Evolutionary conservation across 2,888 invertebrate species (phyloP).

Genomic region (Cephonodes hylas): DNA sequence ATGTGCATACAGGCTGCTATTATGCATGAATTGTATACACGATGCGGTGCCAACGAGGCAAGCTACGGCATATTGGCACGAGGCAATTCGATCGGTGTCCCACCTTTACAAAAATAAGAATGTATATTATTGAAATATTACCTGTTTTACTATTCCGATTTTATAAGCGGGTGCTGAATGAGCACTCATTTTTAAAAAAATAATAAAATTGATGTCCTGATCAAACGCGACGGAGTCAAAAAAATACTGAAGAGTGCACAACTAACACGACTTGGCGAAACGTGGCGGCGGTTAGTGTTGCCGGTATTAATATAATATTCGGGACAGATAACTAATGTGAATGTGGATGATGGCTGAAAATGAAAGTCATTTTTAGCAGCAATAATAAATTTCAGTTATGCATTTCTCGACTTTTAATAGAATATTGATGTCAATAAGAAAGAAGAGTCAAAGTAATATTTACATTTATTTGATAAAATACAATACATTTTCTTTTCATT

Average conservation of each 20-base stretch:
- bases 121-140: constrained; percentile 52
- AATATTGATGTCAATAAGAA: too few species aligned
- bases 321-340: not conserved
- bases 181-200: constrained; percentile 66
- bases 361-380: not conserved
- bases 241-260: constrained; percentile 56
- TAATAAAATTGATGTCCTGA: constrained; percentile 43
- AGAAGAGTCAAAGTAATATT: too few species aligned
- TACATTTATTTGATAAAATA: too few species aligned
- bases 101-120: constrained; percentile 30
- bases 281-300: constrained; percentile 70
- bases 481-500: too few species aligned
- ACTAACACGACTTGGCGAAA: constrained; percentile 67
- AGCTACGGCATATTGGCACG: constrained; percentile 57
- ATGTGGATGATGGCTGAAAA: not conserved
- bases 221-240: constrained; percentile 47
- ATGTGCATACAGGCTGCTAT: not conserved
- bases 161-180: constrained; percentile 62
- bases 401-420: too few species aligned
- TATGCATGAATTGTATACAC: constrained; percentile 12
- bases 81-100: constrained; percentile 45
- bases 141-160: constrained; percentile 75
- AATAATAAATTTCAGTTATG: not conserved
- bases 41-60: constrained; percentile 74
- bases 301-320: constrained; percentile 45